Base-by-base conservation (phyloP, 2,113 vertebrate species). In the Grantiella picta region DNA sequence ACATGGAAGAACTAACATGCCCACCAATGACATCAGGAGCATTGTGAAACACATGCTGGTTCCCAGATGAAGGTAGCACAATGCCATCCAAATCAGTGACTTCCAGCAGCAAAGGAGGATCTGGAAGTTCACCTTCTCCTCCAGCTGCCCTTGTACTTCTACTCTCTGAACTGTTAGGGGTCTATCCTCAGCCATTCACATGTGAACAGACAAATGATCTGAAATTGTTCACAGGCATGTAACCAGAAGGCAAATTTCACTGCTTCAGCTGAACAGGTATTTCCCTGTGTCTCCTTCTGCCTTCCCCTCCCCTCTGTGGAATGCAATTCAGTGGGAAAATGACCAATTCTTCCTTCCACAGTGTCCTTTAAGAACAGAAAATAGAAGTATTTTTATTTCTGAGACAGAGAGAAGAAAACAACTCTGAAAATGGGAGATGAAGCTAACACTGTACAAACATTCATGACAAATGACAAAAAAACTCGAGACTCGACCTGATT, bases 391-490 rank as follows among this genome's bases (percentile, higher is more conserved):
- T 94, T 91, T n/a, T 83, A 33, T 76, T 19, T 57, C 23, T 69
- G 31, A 76, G 44, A 76, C 10, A 38, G 49, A 90, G 20, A 78
- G n/a, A 78, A 73, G 40, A 89, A 79, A 87, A 56, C 38, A 83
- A 15, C 5, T 33, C 49, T 75, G 78, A 60, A 92, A 94, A 61
- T 38, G 13, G 5, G 47, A 86, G 31, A 79, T 64, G 56, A 86
- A 90, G 40, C 20, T 84, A 94, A 84, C 64, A 18, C 53, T 49
- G 44, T 52, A 68, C 20, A 57, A 33, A 78, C 2, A 33, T 50
- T 13, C 50, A 69, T 72, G 77, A 95, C 22, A 89, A 95, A 94
- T 1, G 19, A 53, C 53, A n/a, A 68, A 36, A 92, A 89, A 86
- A 79, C 17, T 71, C 44, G 65, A 89, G 61, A 68, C 61, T 78